phyloP scores from a whole-genome alignment of 2,888 invertebrate genomes.

The Hydraecia micacea region DNA sequence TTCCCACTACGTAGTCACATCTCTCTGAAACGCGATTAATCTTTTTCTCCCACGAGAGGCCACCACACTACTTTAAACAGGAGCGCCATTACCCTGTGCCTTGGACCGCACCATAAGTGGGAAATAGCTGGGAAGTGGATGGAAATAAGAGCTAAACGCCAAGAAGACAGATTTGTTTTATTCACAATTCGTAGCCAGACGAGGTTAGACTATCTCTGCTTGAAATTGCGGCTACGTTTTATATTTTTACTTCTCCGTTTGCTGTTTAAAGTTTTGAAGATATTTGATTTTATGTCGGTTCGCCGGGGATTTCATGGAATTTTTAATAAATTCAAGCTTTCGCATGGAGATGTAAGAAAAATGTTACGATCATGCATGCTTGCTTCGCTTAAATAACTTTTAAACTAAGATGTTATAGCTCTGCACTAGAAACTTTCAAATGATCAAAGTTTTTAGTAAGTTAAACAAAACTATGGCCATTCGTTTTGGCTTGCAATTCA shows the following conservation, averaged over 20 bases:
- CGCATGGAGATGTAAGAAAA: not conserved
- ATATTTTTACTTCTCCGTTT: slow-evolving; percentile 51
- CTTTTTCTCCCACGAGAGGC: slow-evolving; percentile 19
- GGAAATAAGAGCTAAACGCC: slow-evolving; percentile 87
- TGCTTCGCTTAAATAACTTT: not conserved
- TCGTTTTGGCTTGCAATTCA: not conserved
- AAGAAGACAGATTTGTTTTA: slow-evolving; percentile 88
- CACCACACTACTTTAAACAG: slow-evolving; percentile 30
- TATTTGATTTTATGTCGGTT: slow-evolving; percentile 52
- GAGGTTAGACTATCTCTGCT: slow-evolving; percentile 59
- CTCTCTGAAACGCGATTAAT: slow-evolving; percentile 14
- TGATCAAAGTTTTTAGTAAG: not conserved
- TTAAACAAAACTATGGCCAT: not conserved
- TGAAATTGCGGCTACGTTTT: slow-evolving; percentile 59
- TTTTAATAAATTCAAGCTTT: slow-evolving; percentile 27
- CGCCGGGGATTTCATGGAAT: slow-evolving; percentile 40
- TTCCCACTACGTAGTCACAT: slow-evolving; percentile 8
- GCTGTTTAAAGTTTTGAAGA: slow-evolving; percentile 58
- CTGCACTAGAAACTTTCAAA: not conserved
- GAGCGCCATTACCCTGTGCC: slow-evolving; percentile 50
- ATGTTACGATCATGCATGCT: slow-evolving; percentile 2
- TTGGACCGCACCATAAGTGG: slow-evolving; percentile 74
- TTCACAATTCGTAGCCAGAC: slow-evolving; percentile 74
- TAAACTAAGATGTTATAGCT: not conserved
- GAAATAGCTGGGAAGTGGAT: slow-evolving; percentile 87